Conservation (phyloP, 2,113 vertebrate genomes). For the Carlito syrichta region DNA sequence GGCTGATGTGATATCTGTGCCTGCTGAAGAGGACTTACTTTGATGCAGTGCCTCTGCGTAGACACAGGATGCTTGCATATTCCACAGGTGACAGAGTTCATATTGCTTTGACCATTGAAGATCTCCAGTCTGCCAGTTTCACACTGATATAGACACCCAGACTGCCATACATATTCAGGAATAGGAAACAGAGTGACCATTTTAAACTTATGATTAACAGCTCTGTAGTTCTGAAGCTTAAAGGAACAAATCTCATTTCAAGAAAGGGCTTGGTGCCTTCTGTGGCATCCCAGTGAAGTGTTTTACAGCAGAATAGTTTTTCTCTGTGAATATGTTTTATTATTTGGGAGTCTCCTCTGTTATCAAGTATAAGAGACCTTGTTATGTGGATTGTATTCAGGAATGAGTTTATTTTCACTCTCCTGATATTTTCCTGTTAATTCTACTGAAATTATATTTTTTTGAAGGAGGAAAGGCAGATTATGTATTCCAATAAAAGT, state of each 20-base stretch:
- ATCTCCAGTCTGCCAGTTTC: background rate
- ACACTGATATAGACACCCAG: background rate
- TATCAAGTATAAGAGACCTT: background rate
- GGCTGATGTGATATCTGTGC: background rate
- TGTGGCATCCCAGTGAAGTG: background rate
- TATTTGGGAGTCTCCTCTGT: background rate
- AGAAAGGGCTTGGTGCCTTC: background rate
- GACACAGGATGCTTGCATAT: background rate
- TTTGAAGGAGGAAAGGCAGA: background rate
- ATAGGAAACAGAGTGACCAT: background rate
- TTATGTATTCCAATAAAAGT: background rate
- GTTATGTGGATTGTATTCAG: background rate
- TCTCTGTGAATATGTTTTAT: background rate
- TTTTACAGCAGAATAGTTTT: background rate
- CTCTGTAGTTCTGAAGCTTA: background rate
- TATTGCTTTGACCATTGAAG: background rate
- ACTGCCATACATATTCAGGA: background rate
- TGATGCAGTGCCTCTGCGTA: background rate
- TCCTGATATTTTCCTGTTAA: background rate
- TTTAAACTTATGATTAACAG: conserved; percentile 16
- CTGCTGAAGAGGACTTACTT: background rate
- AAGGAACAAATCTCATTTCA: background rate
- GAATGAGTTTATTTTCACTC: background rate
- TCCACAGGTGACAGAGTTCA: background rate
- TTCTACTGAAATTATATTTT: conserved; percentile 4